Evolutionary conservation across 53 echinoderm and acorn worm genomes (phyloP), one percentile per base, ranked within the genome.

Genomic region (Patiria pectinifera): DNA sequence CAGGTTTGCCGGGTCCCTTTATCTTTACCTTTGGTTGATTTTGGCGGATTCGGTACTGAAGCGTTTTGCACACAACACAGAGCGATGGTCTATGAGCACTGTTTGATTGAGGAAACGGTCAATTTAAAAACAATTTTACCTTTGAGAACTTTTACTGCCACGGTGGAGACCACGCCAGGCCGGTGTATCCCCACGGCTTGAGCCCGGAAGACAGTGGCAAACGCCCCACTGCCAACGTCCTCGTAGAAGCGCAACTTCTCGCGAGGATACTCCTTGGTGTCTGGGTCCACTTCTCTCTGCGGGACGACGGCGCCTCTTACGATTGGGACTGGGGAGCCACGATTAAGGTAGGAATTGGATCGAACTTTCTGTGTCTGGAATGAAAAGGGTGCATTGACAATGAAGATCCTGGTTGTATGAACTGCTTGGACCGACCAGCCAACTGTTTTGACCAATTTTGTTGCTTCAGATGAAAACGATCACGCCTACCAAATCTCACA

Each of bases 101-200:
- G 35, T 35, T 35, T 35, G 35, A 35, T 35, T 35, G 35, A 19
- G 21, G 16, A 74, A 21, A 15, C 0, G 74, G 21, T 24, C 74
- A 44, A 11, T 12, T 12, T 12, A 0, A 12, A 60, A 60, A 11
- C 0, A 60, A 60, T 25, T 23, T 71, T 47, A 97, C 97, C 95
- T 94, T 97, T 97, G 24, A 97, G 92, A 79, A 87, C 88, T 59
- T 97, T 97, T 18, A 97, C 97, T 10, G 97, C 97, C 8, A 97
- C 96, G 2, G 91, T 90, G 35, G 94, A 78, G 11, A 80, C 80
- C 66, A 78, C 62, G 9, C 89, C 89, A 0, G 78, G 62, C 62
- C 80, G 59, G 80, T 62, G 78, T 11, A 97, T 93, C 0, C 94
- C 95, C 14, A 81, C 26, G 4, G 96, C 98, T 71, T 95, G 93